Evolutionary conservation across 2,113 vertebrate species (phyloP).

Genomic region (Erythrocercus mccallii): DNA sequence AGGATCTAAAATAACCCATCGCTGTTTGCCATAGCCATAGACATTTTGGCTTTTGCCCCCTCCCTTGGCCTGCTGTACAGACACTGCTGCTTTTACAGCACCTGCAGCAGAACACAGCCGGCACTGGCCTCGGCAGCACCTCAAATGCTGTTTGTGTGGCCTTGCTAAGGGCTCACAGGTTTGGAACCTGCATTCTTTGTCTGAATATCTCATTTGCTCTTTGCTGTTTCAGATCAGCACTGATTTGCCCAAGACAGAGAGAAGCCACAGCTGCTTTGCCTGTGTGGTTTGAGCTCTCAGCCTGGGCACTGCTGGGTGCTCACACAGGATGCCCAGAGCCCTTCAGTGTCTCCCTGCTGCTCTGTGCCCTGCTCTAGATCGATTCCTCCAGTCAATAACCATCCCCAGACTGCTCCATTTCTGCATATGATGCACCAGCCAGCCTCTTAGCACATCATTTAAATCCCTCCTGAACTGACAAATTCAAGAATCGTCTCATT

Average conservation of each 20-base stretch:
- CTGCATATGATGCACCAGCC: neutral
- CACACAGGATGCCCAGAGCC: neutral
- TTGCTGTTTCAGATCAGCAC: neutral
- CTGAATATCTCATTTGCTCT: neutral
- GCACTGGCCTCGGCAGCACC: too few relatives aligned
- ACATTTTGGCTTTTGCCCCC: neutral
- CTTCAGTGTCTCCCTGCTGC: fast-evolving
- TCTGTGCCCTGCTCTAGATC: neutral
- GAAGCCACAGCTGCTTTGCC: neutral
- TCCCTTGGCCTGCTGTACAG: neutral
- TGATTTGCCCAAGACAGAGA: neutral
- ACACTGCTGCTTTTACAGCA: neutral
- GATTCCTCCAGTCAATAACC: conserved; percentile 29
- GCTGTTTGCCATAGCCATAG: too few relatives aligned
- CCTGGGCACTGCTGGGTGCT: fast-evolving
- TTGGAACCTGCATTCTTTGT: neutral
- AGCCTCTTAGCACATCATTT: conserved; percentile 8
- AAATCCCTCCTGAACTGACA: neutral
- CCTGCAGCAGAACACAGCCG: too few relatives aligned
- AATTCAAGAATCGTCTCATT: conserved; percentile 6
- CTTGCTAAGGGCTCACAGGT: neutral
- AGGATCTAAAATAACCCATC: too few relatives aligned
- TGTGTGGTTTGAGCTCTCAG: neutral
- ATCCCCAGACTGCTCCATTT: neutral
- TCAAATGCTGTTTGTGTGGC: neutral